phyloP scores from a whole-genome alignment of 2,888 invertebrate species.

The Balanococcus diminutus region DNA sequence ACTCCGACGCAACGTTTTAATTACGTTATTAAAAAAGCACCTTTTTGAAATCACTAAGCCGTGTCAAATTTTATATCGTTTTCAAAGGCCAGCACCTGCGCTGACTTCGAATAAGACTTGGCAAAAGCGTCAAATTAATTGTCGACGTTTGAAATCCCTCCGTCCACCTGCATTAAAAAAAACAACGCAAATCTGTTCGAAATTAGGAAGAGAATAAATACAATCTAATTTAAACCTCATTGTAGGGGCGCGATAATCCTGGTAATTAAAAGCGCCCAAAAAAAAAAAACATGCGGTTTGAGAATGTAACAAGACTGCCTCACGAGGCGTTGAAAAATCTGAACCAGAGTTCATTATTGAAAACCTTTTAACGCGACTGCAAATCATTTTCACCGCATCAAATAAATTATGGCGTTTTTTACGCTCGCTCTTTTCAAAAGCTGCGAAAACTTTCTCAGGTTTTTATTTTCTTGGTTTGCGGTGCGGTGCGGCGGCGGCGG shows the following conservation, averaged over 20 bases:
- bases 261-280: too few species aligned
- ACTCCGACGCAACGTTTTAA: not conserved
- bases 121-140: not conserved
- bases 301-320: not conserved
- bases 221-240: too few species aligned
- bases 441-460: not conserved
- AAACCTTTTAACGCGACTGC: not conserved
- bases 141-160: not conserved
- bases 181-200: not conserved
- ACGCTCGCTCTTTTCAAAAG: not conserved
- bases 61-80: conserved; percentile 14
- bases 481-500: not conserved
- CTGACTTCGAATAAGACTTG: not conserved
- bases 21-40: conserved; percentile 9
- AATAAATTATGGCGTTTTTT: conserved; percentile 12
- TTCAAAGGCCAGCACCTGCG: not conserved
- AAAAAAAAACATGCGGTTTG: too few species aligned
- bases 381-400: not conserved
- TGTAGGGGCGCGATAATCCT: not conserved
- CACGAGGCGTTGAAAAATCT: not conserved
- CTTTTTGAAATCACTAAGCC: conserved; percentile 23
- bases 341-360: conserved; percentile 10
- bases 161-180: too few species aligned
- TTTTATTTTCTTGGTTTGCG: conserved; percentile 16
- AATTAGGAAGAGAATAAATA: not conserved